Evolutionary conservation across 2,888 invertebrate species (phyloP).

Genomic region (Chorisops tibialis): DNA sequence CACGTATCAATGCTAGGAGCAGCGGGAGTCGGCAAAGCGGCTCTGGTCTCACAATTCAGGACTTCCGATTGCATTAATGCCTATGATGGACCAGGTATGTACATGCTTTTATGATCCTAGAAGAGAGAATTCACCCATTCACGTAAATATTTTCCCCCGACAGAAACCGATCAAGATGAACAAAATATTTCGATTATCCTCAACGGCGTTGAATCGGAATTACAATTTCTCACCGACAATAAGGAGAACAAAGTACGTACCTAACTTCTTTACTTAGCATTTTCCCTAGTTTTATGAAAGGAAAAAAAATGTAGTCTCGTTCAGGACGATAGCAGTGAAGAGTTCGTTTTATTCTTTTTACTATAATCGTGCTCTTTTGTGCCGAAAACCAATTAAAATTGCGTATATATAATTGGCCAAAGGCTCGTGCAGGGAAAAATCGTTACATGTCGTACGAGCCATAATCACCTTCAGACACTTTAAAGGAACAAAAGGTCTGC

Average conservation of each 20-base stretch:
- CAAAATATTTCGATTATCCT: constrained; percentile 89
- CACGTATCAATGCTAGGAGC: constrained; percentile 76
- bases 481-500: too few relatives aligned
- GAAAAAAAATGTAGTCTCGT: too few relatives aligned
- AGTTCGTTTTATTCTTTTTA: too few relatives aligned
- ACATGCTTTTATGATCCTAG: constrained; percentile 17
- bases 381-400: too few relatives aligned
- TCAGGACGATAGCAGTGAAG: too few relatives aligned
- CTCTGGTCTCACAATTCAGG: constrained; percentile 83
- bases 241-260: constrained; percentile 47
- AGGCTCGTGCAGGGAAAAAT: too few relatives aligned
- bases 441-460: too few relatives aligned
- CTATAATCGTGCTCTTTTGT: too few relatives aligned
- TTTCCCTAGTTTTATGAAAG: too few relatives aligned
- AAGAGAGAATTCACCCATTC: neutral
- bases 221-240: constrained; percentile 69
- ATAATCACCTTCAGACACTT: too few relatives aligned
- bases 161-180: constrained; percentile 57
- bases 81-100: constrained; percentile 80
- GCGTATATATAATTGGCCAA: too few relatives aligned
- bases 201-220: constrained; percentile 89
- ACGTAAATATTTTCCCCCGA: neutral
- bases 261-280: too few relatives aligned
- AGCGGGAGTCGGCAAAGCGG: constrained; percentile 79
- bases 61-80: constrained; percentile 93